These are phyloP conservation scores for Onchidella celtica DNA, from an alignment of 2,888 invertebrate genomes.

Conservation along the genomic window DNA sequence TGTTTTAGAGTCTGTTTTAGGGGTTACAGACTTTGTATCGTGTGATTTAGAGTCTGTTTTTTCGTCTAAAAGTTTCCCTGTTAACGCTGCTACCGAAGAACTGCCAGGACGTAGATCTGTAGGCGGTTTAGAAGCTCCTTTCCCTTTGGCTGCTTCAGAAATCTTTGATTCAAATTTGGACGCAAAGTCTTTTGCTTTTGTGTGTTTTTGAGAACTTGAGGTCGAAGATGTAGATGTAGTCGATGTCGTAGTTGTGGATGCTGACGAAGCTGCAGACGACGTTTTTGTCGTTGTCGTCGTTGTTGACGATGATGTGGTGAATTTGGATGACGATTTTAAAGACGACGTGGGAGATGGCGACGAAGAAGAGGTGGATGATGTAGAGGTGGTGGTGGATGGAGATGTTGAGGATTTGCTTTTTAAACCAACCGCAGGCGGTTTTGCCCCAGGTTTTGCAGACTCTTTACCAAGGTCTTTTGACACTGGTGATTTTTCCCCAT, in stretches of 20 bases:
- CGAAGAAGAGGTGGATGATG: neutral
- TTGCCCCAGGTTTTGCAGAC: neutral
- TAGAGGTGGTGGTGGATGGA: neutral
- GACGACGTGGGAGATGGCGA: neutral
- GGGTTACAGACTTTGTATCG: neutral
- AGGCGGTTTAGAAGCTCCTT: constrained; percentile 3
- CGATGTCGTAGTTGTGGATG: neutral
- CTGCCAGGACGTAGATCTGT: constrained; percentile 9
- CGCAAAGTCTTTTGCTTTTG: constrained; percentile 36
- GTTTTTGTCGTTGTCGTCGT: neutral
- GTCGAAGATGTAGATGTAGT: neutral
- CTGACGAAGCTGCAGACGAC: neutral
- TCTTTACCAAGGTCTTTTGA: constrained; percentile 20
- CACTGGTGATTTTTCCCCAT: neutral
- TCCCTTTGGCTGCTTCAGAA: neutral
- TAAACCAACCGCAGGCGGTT: neutral
- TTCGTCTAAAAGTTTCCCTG: constrained; percentile 13
- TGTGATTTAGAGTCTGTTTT: constrained; percentile 8
- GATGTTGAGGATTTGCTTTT: neutral
- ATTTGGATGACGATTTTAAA: constrained; percentile 3
- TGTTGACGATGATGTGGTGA: neutral
- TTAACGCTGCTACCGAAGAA: neutral
- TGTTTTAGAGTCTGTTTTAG: constrained; percentile 8
- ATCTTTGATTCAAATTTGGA: constrained; percentile 42
- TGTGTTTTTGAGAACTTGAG: neutral